Percentiles rank a stretch among this genome's conserved stretches.
Evolutionary conservation across 2,797 vertebrate species (phyloP).

Genomic region (Pteronotus mesoamericanus): DNA sequence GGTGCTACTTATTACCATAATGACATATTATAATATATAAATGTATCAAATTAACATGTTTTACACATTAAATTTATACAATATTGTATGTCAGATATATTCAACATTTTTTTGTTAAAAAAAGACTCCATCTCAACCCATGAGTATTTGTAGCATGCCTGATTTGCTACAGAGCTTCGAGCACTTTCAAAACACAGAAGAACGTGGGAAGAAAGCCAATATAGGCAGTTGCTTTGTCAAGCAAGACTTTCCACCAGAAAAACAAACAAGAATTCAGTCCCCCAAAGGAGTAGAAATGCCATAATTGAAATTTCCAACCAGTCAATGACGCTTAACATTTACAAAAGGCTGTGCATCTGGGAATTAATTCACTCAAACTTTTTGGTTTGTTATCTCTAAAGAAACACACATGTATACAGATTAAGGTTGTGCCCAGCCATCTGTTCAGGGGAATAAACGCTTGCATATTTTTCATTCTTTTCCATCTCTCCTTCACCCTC

Average conservation of each 20-base stretch:
- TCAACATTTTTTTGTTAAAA: background rate
- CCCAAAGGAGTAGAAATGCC: background rate
- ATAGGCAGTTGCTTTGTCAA: background rate
- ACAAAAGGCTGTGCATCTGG: background rate
- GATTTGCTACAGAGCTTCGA: background rate
- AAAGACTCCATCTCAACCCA: background rate
- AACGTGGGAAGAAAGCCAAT: background rate
- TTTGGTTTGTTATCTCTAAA: background rate
- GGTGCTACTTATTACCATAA: background rate
- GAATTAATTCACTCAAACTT: background rate
- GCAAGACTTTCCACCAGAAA: slow-evolving; percentile 10
- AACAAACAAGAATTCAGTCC: slow-evolving; percentile 30
- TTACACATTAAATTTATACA: background rate
- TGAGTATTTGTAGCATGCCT: background rate
- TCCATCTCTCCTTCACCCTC: background rate
- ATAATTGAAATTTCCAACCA: slow-evolving; percentile 27
- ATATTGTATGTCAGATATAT: background rate
- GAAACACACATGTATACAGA: background rate
- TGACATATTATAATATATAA: background rate
- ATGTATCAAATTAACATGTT: background rate
- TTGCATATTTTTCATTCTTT: slow-evolving; percentile 12
- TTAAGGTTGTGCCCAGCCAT: background rate
- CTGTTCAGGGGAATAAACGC: background rate
- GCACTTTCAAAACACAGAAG: background rate
- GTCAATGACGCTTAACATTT: background rate